Conservation (phyloP, 35 echinoderm and acorn worm genomes). For the Ophiothrix spiculata region DNA sequence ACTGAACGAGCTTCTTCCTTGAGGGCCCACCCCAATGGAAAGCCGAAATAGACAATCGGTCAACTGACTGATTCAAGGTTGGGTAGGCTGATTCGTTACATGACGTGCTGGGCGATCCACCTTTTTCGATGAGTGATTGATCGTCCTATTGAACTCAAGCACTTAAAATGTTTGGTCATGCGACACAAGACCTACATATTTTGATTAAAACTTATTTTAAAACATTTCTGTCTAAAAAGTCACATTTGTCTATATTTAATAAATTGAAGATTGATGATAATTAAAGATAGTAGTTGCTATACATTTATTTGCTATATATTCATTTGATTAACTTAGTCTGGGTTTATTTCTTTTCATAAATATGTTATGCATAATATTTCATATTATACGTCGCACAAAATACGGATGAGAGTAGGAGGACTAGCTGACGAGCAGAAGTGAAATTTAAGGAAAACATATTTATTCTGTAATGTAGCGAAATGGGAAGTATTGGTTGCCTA, state of each 20-base stretch:
- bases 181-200: neutral
- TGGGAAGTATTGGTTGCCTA: no score
- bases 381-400: neutral
- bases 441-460: no score
- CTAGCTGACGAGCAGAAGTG: neutral
- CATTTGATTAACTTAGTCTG: neutral
- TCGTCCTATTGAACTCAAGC: neutral
- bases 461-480: no score
- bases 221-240: neutral
- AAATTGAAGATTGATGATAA: neutral
- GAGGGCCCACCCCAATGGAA: neutral
- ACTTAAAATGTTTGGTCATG: neutral
- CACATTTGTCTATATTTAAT: neutral
- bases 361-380: neutral
- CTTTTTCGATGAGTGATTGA: neutral
- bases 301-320: no score
- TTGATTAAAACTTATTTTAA: neutral
- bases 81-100: neutral
- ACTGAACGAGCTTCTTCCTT: neutral
- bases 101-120: constrained; percentile 2
- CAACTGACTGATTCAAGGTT: neutral
- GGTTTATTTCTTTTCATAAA: neutral
- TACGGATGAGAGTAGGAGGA: neutral
- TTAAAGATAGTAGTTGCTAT: no score
- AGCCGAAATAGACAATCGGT: neutral